Conservation (phyloP, 2,888 invertebrate species). For the Malthinus flaveolus region DNA sequence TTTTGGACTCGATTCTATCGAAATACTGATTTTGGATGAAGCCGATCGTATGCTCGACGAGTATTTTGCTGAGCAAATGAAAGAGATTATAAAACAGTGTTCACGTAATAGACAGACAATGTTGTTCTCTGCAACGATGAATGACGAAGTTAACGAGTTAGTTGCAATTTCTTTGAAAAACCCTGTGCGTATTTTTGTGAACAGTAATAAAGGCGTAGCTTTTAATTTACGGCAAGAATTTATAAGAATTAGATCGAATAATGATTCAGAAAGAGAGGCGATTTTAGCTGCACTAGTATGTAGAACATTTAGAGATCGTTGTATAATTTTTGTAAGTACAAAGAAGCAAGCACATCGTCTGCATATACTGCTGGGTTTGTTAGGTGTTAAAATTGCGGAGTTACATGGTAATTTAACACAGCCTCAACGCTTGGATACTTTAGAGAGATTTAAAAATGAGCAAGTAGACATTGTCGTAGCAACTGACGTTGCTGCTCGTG, state of each 20-base stretch:
- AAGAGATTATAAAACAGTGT: conserved; percentile 93
- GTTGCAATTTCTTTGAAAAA: conserved; percentile 90
- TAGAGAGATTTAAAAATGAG: conserved; percentile 85
- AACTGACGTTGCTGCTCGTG: conserved; percentile 91
- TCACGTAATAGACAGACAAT: conserved; percentile 91
- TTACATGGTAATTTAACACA: conserved; percentile 97
- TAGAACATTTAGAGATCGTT: conserved; percentile 87
- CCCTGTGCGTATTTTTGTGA: conserved; percentile 94
- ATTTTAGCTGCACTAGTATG: conserved; percentile 80
- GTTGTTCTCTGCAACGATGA: conserved; percentile 99
- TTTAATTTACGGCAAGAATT: conserved; percentile 96
- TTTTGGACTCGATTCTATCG: conserved; percentile 87
- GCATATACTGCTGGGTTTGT: conserved; percentile 86
- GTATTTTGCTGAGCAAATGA: conserved; percentile 99
- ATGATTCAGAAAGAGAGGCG: conserved; percentile 90
- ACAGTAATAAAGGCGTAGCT: conserved; percentile 94
- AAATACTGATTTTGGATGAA: conserved; percentile 81
- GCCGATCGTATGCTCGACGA: conserved; percentile 95
- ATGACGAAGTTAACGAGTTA: conserved; percentile 94
- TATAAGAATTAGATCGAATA: conserved; percentile 85
- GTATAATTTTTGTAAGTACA: conserved; percentile 95
- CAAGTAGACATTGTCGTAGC: conserved; percentile 80
- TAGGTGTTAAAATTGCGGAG: conserved; percentile 79
- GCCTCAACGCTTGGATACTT: conserved; percentile 87
- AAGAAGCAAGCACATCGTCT: conserved; percentile 94